These are phyloP conservation scores for Morus bassanus DNA, from an alignment of 2,797 vertebrate genomes.

Conservation along the genomic window DNA sequence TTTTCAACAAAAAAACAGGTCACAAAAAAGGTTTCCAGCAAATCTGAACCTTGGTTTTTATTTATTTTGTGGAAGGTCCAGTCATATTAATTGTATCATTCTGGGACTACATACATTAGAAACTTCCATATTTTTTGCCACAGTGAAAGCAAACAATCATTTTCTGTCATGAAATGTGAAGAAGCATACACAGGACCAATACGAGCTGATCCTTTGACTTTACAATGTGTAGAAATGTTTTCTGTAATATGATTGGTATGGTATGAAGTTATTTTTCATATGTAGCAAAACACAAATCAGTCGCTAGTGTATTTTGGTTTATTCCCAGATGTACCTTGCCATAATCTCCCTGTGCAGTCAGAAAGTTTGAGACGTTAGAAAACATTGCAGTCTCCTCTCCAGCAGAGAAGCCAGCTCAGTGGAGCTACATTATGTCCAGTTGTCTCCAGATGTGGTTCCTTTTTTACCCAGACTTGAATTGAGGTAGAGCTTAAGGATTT, in stretches of 20 bases:
- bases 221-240: background rate
- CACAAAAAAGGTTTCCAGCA: background rate
- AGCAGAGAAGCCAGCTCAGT: background rate
- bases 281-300: background rate
- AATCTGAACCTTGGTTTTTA: background rate
- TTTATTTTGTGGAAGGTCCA: background rate
- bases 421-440: background rate
- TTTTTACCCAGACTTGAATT: background rate
- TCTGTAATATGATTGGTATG: background rate
- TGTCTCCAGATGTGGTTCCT: background rate
- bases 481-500: background rate
- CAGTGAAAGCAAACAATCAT: background rate
- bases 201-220: background rate
- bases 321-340: background rate
- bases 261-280: background rate
- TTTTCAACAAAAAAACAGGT: background rate
- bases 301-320: background rate
- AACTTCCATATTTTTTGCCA: background rate
- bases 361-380: background rate
- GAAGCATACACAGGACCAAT: background rate
- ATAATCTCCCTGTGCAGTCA: background rate
- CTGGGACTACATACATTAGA: background rate
- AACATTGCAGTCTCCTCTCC: background rate
- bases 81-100: background rate
- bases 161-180: background rate